These are phyloP conservation scores for Umimayanthus chanpuru DNA, from an alignment of 92 coral and sea anemone species.

Conservation along the genomic window DNA sequence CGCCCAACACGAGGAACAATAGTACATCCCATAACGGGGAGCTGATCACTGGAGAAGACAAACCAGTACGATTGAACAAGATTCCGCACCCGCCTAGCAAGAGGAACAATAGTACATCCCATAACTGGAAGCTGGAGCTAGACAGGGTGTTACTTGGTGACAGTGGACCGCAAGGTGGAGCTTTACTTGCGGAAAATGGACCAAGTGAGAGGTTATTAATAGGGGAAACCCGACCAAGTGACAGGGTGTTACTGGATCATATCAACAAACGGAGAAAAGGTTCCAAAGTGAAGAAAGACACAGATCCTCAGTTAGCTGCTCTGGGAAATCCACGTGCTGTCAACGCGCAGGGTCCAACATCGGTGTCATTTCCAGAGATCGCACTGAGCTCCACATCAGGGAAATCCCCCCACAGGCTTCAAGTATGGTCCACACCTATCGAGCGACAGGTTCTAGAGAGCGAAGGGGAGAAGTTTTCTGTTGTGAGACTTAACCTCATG, in stretches of 20 bases:
- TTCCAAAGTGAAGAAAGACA: not conserved
- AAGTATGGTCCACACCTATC: not conserved
- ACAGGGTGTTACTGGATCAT: not conserved
- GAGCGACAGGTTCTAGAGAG: not conserved
- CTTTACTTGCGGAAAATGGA: not conserved
- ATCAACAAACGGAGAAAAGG: not conserved
- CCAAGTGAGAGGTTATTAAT: not conserved
- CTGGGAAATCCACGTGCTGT: not conserved
- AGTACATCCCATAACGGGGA: not conserved
- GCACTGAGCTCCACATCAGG: not conserved
- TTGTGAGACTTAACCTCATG: not conserved
- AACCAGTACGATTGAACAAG: slow-evolving; percentile 18
- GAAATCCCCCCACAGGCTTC: not conserved
- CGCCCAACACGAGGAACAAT: not conserved
- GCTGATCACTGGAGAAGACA: slow-evolving; percentile 6
- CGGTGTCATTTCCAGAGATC: not conserved
- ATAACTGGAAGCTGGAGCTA: slow-evolving; percentile 19
- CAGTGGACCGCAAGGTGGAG: not conserved
- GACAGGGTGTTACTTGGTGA: slow-evolving; percentile 25
- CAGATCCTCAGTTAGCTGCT: slow-evolving; percentile 6
- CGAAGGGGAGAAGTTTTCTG: not conserved
- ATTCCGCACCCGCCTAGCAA: slow-evolving; percentile 12
- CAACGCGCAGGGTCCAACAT: not conserved
- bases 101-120: not conserved
- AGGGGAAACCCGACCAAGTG: not conserved